phyloP scores from a whole-genome alignment of 2,888 invertebrate species.

The Morpho helenor region DNA sequence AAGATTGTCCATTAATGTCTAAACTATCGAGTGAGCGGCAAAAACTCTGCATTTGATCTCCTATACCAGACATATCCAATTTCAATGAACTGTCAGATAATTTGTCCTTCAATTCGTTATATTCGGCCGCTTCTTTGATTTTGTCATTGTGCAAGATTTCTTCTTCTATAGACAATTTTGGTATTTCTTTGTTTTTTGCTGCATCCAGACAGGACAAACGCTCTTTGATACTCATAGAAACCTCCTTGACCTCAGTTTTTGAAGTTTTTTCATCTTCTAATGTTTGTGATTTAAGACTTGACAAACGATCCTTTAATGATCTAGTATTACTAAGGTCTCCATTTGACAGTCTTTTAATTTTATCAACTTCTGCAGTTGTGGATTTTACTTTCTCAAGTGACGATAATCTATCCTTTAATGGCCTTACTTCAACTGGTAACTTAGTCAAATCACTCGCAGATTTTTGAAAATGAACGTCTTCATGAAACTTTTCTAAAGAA shows the following conservation, averaged over 20 bases:
- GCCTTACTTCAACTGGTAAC: conserved; percentile 80
- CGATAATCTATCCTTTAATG: conserved; percentile 81
- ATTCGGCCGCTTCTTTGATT: conserved; percentile 38
- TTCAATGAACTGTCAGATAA: conserved; percentile 55
- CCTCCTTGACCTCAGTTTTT: conserved; percentile 68
- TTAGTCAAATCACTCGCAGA: conserved; percentile 68
- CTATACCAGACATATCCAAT: conserved; percentile 63
- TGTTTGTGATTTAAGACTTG: conserved; percentile 65
- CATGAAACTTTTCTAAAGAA: conserved; percentile 83
- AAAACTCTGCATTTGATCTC: conserved; percentile 79
- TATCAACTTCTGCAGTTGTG: conserved; percentile 64
- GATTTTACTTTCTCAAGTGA: conserved; percentile 80
- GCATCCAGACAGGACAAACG: conserved; percentile 73
- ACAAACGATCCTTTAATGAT: conserved; percentile 71
- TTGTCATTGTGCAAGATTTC: conserved; percentile 48
- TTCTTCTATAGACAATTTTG: conserved; percentile 65
- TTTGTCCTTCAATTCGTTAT: conserved; percentile 46
- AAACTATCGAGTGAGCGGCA: conserved; percentile 83
- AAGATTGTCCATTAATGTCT: conserved; percentile 78
- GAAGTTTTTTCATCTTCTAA: conserved; percentile 63
- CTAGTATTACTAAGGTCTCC: conserved; percentile 63
- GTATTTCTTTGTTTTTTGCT: conserved; percentile 68
- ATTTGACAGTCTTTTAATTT: conserved; percentile 64
- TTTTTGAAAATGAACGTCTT: conserved; percentile 70
- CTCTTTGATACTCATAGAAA: conserved; percentile 76